Conservation (phyloP, 2,113 vertebrate genomes). For the Hippocampus mohnikei region DNA sequence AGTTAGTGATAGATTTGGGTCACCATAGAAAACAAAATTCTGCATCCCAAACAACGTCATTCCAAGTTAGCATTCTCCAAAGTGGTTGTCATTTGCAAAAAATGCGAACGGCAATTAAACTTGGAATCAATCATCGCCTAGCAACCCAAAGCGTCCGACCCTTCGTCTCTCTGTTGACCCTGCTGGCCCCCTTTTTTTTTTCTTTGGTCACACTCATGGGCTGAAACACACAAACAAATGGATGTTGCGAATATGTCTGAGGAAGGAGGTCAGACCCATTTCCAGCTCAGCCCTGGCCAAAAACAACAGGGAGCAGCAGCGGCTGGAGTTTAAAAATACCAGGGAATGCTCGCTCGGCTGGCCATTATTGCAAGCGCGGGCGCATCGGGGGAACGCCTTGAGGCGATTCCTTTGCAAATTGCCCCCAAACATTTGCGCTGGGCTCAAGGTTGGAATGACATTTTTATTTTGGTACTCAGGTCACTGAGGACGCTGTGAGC, state of each 20-base stretch:
- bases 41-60: neutral
- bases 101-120: neutral
- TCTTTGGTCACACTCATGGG: neutral
- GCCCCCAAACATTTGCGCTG: neutral
- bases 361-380: neutral
- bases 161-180: neutral
- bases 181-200: neutral
- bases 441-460: neutral
- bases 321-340: constrained; percentile 48
- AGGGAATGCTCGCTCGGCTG: constrained; percentile 5
- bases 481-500: neutral
- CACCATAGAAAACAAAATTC: neutral
- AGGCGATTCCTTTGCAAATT: constrained; percentile 2
- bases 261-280: constrained; percentile 19
- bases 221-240: constrained; percentile 44
- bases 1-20: neutral
- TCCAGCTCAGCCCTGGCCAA: constrained; percentile 15
- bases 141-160: neutral
- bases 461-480: neutral
- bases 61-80: neutral
- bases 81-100: neutral
- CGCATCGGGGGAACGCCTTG: neutral
- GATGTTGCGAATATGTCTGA: constrained; percentile 48
- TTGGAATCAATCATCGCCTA: neutral
- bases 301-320: constrained; percentile 47